Percentiles rank a stretch among this genome's conserved stretches.
These are phyloP conservation scores for Heliopora coerulea DNA, from an alignment of 92 coral and sea anemone species.

Conservation along the genomic window DNA sequence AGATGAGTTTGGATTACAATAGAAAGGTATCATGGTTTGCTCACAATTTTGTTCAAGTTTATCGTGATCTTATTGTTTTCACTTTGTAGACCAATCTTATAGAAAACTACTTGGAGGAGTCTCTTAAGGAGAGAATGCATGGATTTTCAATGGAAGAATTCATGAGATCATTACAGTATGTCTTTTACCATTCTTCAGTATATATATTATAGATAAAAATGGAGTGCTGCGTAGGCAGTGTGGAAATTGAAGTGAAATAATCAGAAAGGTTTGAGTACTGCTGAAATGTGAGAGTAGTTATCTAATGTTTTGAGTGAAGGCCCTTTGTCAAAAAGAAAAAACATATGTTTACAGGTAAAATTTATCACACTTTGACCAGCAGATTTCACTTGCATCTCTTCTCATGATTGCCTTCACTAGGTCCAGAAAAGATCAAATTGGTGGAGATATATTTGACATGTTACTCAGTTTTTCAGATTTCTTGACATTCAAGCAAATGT, in stretches of 20 bases:
- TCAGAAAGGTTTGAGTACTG: too few relatives aligned
- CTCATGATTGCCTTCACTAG: constrained; percentile 31
- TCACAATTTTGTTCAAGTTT: too few relatives aligned
- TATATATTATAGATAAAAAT: too few relatives aligned
- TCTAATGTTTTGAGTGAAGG: too few relatives aligned
- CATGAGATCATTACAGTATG: constrained; percentile 73
- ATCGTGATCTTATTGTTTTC: background rate
- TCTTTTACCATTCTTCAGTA: background rate
- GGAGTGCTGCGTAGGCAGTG: too few relatives aligned
- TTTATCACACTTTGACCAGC: too few relatives aligned
- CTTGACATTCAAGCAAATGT: constrained; percentile 87
- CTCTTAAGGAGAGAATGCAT: constrained; percentile 71
- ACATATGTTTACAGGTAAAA: too few relatives aligned
- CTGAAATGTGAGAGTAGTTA: too few relatives aligned
- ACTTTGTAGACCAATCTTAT: constrained; percentile 64
- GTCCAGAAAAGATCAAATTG: constrained; percentile 82
- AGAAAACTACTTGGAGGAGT: constrained; percentile 84
- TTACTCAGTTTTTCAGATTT: constrained; percentile 94
- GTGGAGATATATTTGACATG: constrained; percentile 95
- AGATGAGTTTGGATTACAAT: background rate
- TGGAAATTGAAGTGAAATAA: too few relatives aligned
- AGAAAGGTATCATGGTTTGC: background rate
- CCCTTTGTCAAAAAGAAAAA: too few relatives aligned
- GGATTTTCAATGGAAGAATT: constrained; percentile 91
- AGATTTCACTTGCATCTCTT: too few relatives aligned